phyloP scores from a whole-genome alignment of 2,888 invertebrate genomes.

The Meghimatium bilineatum region DNA sequence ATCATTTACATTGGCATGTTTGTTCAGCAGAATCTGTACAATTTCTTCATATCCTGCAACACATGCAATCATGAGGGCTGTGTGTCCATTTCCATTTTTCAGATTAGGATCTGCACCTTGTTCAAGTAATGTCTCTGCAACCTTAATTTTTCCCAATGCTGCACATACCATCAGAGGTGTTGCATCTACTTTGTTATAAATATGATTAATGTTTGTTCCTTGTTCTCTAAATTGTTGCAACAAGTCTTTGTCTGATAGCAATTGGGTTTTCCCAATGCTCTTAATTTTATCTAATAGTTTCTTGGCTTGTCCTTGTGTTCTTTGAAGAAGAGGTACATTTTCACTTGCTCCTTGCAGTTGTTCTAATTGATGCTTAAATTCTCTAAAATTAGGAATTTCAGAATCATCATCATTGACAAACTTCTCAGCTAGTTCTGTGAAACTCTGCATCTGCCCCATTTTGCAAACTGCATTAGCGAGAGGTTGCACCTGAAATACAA shows the following conservation, averaged over 20 bases:
- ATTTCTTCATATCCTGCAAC: slow-evolving; percentile 16
- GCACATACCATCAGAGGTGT: slow-evolving; percentile 37
- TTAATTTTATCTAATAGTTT: not conserved
- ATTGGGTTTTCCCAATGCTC: not conserved
- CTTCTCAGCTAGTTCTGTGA: not conserved
- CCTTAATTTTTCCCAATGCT: slow-evolving; percentile 1
- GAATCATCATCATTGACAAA: not conserved
- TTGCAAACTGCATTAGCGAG: not conserved
- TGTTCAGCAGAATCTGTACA: slow-evolving; percentile 1
- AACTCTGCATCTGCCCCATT: not conserved
- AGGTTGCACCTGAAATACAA: no score
- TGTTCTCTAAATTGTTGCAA: not conserved
- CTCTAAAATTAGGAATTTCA: not conserved
- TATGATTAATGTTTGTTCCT: slow-evolving; percentile 1
- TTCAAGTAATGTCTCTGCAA: slow-evolving; percentile 4
- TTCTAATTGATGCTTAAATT: not conserved
- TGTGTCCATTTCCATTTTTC: slow-evolving; percentile 9
- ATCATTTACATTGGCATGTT: slow-evolving; percentile 12
- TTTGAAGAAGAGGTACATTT: not conserved
- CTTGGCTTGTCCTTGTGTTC: not conserved
- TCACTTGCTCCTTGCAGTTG: not conserved
- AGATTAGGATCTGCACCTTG: not conserved
- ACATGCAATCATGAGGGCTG: slow-evolving; percentile 28
- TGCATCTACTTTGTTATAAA: slow-evolving; percentile 11
- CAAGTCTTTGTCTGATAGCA: slow-evolving; percentile 20